Base-by-base conservation (phyloP, 1,140 invertebrate genomes). In the Magallana ariakensis region DNA sequence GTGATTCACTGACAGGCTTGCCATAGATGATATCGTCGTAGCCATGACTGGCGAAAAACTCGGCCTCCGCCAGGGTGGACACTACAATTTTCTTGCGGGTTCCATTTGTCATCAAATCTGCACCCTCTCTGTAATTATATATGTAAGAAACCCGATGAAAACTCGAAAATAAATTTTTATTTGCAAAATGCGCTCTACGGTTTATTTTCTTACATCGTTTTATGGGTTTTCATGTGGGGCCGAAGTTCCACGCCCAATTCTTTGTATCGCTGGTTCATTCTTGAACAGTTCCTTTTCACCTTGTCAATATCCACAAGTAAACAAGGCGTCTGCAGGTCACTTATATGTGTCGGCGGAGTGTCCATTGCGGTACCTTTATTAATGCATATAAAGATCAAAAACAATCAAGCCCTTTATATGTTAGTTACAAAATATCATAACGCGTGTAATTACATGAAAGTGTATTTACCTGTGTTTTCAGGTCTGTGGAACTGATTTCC, bases 221-320 rank as follows among this genome's bases (percentile, higher is more conserved):
- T 94, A 87, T 94, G 93, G 9, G 94, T 94, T 86, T 94, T 95
- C 89, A 93, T 93, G 70, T 95, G 94, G 1, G 92, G 91, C 60
- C 94, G 86, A 0, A 95, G 90, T 19, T 91, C 85, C 4, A 95
- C 90, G 46, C 93, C 92, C 16, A 94, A 57, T 8, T 83, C 55
- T 55, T 88, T 86, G 87, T 93, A 94, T 0, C 88, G 91, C 13
- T 91, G 87, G 5, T 89, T 84, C 94, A 94, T 94, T 13, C 90
- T 89, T 11, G 89, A 33, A 16, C 87, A 88, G 87, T 94, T 94
- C 33, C 58, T 88, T 82, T 93, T 92, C n/a, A 93, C 89, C 70
- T 80, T 91, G 70, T 91, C 90, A 53, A 92, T 85, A 84, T 94
- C 92, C 5, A 94, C 89, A 1, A 94, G 87, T 11, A 92, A 87